A percentile compares a stretch with the other conserved stretches of the same genome.
These are phyloP conservation scores for Tetraodon nigroviridis DNA, from an alignment of 2,113 vertebrate species.

Conservation along the genomic window DNA sequence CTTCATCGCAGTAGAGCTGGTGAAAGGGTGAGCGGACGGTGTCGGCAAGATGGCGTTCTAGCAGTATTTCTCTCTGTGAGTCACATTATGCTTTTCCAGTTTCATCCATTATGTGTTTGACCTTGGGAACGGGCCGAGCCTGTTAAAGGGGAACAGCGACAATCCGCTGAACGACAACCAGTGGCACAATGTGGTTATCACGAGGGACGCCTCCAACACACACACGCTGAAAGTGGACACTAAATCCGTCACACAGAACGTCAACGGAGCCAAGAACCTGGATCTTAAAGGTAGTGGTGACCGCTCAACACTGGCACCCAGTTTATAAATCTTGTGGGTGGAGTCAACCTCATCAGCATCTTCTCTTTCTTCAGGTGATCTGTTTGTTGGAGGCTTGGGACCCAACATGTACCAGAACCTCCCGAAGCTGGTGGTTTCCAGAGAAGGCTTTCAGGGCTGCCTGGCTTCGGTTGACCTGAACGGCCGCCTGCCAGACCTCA, in stretches of 20 bases:
- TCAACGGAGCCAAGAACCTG: constrained; percentile 96
- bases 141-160: constrained; percentile 95
- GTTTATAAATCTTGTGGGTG: no score
- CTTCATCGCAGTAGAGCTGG: constrained; percentile 94
- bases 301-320: no score
- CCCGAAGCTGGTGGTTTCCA: constrained; percentile 93
- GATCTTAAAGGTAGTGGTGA: constrained; percentile 88
- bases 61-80: neutral
- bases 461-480: constrained; percentile 95
- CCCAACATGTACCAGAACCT: constrained; percentile 96
- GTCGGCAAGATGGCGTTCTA: neutral
- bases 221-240: constrained; percentile 94
- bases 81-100: constrained; percentile 57
- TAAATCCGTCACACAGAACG: constrained; percentile 93
- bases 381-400: constrained; percentile 90
- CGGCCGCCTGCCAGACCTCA: constrained; percentile 92
- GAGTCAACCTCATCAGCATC: neutral
- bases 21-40: constrained; percentile 85
- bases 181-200: constrained; percentile 96
- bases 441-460: constrained; percentile 95
- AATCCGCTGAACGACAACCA: constrained; percentile 92
- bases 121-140: constrained; percentile 93
- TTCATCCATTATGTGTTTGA: constrained; percentile 97
- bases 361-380: constrained; percentile 76
- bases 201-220: constrained; percentile 88